Evolutionary conservation across 2,113 vertebrate genomes (phyloP).

Genomic region (Nesogale talazaci): DNA sequence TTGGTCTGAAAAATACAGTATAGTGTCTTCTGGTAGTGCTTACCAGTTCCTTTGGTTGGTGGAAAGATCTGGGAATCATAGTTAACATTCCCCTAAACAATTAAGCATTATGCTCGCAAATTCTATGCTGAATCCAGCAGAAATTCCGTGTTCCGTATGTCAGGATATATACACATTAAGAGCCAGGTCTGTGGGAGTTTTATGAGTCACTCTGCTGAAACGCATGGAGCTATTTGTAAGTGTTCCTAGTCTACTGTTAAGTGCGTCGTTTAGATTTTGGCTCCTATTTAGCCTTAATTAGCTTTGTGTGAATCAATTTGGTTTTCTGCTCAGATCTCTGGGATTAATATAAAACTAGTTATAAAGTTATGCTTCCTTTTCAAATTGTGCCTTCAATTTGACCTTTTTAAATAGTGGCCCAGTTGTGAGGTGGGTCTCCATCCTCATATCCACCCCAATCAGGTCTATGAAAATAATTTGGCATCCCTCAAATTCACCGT

Average conservation of each 20-base stretch:
- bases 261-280: constrained; percentile 63
- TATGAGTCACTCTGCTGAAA: constrained; percentile 71
- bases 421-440: constrained; percentile 16
- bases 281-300: constrained; percentile 71
- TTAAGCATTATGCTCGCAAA: constrained; percentile 34
- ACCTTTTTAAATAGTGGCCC: constrained; percentile 44
- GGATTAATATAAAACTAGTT: constrained; percentile 76
- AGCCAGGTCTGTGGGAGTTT: constrained; percentile 44
- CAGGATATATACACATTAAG: constrained; percentile 46
- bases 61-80: constrained; percentile 60
- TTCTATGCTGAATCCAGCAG: constrained; percentile 38
- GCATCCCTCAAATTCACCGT: neutral
- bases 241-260: constrained; percentile 58
- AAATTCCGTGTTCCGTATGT: constrained; percentile 59
- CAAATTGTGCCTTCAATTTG: constrained; percentile 71
- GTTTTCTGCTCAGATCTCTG: constrained; percentile 72
- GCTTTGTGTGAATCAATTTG: constrained; percentile 68
- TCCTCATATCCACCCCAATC: constrained; percentile 47
- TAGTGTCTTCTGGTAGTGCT: too few relatives aligned
- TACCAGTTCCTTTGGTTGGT: constrained; percentile 54
- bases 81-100: constrained; percentile 40
- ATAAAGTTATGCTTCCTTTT: constrained; percentile 73
- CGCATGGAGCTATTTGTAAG: constrained; percentile 61
- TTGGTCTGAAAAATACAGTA: too few relatives aligned
- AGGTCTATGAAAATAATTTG: constrained; percentile 45